These are phyloP conservation scores for Dendronephthya gigantea DNA, from an alignment of 64 coral and sea anemone species.

Conservation along the genomic window DNA sequence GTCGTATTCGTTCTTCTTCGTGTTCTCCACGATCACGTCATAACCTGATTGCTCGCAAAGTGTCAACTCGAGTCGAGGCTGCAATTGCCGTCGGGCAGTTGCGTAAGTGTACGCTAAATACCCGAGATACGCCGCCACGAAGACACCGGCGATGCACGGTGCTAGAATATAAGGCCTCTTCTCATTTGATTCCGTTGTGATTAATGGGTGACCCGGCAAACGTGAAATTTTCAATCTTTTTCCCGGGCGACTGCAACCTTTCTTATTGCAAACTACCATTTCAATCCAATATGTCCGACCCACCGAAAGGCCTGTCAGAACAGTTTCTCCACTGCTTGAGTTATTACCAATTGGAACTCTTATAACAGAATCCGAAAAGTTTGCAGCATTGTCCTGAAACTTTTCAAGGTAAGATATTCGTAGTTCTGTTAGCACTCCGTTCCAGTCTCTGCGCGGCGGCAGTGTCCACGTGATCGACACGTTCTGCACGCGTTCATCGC, in stretches of 20 bases:
- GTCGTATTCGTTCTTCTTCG: not conserved
- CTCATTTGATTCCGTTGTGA: not conserved
- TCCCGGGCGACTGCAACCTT: not conserved
- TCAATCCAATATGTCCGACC: not conserved
- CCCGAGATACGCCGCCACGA: not conserved
- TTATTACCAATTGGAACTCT: not conserved
- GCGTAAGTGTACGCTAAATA: not conserved
- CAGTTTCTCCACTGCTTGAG: not conserved
- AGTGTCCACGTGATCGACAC: not conserved
- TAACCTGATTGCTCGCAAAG: not conserved
- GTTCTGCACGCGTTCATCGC: not conserved
- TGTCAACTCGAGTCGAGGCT: not conserved
- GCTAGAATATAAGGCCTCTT: not conserved
- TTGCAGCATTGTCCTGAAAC: not conserved
- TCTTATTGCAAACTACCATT: not conserved
- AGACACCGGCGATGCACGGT: not conserved
- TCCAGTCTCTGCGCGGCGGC: not conserved
- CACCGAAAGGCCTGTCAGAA: not conserved
- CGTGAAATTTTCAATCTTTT: not conserved
- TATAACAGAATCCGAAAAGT: not conserved
- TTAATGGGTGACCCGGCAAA: too few species aligned
- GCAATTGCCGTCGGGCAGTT: not conserved
- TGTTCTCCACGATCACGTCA: not conserved
- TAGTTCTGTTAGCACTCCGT: not conserved
- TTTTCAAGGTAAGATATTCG: not conserved